Evolutionary conservation across 1,140 invertebrate genomes (phyloP).

Genomic region (Drosophila busckii): DNA sequence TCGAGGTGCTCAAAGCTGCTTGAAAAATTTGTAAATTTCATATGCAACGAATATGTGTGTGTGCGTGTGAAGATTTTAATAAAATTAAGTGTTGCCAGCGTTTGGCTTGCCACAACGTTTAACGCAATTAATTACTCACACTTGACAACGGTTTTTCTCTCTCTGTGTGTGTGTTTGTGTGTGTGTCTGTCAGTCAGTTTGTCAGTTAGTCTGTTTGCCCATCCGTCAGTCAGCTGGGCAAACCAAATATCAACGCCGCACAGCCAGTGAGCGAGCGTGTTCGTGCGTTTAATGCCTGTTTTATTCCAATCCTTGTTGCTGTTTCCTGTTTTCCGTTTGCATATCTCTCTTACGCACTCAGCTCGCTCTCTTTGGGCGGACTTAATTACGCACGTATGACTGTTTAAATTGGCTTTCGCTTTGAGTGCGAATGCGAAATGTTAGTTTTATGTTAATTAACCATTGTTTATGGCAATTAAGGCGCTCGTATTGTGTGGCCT

Average conservation of each 20-base stretch:
- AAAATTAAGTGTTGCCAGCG: constrained; percentile 29
- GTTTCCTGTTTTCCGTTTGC: not conserved
- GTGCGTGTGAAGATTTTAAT: constrained; percentile 48
- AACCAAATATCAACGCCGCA: too few relatives aligned
- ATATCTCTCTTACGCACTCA: not conserved
- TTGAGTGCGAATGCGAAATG: constrained; percentile 42
- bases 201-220: too few relatives aligned
- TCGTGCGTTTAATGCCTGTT: constrained; percentile 49
- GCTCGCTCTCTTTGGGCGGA: constrained; percentile 4
- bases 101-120: constrained; percentile 27
- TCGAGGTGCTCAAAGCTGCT: too few relatives aligned
- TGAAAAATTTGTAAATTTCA: not conserved
- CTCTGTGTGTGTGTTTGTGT: too few relatives aligned
- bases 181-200: too few relatives aligned
- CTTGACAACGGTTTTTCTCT: too few relatives aligned
- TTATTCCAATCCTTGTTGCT: constrained; percentile 37
- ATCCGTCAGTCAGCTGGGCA: constrained; percentile 21
- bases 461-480: constrained; percentile 69
- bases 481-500: constrained; percentile 4
- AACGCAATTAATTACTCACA: constrained; percentile 41
- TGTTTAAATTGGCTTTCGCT: constrained; percentile 63
- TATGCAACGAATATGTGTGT: not conserved
- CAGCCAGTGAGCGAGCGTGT: too few relatives aligned
- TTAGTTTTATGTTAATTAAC: constrained; percentile 77
- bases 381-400: constrained; percentile 71